Evolutionary conservation across 2,113 vertebrate genomes (phyloP).

Genomic region (Daubentonia madagascariensis): DNA sequence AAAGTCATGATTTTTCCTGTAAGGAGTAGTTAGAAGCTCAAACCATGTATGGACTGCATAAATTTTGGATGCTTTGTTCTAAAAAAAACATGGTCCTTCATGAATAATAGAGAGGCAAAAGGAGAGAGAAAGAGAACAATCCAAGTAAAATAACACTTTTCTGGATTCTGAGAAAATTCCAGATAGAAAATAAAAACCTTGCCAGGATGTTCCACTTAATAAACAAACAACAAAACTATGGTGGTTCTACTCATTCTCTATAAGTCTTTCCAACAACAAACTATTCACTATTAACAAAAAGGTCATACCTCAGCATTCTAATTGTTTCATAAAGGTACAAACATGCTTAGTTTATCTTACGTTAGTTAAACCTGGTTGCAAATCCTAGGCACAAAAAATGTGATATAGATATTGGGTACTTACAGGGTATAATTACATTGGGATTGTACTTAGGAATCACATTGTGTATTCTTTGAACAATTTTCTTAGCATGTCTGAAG

Average conservation of each 20-base stretch:
- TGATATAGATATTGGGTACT: background rate
- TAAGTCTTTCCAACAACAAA: background rate
- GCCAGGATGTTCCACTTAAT: background rate
- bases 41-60: background rate
- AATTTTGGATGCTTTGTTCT: constrained; percentile 28
- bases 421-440: background rate
- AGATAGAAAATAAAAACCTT: background rate
- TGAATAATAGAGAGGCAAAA: constrained; percentile 23
- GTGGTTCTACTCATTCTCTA: background rate
- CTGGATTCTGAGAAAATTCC: constrained; percentile 24
- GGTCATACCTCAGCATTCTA: background rate
- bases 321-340: background rate
- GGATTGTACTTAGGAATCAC: background rate
- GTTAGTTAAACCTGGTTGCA: background rate
- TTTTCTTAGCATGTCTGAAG: background rate
- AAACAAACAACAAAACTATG: background rate
- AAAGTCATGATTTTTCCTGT: constrained; percentile 12
- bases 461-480: background rate
- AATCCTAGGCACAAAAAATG: background rate
- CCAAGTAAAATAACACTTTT: background rate
- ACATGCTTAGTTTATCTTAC: background rate
- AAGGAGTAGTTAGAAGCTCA: constrained; percentile 40
- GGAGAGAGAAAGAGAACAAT: background rate
- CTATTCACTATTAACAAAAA: background rate
- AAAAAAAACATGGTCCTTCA: background rate